A percentile compares a stretch with the other conserved stretches of the same genome.
Evolutionary conservation across 1,140 invertebrate species (phyloP).

Genomic region (Catajapyx aquilonaris): DNA sequence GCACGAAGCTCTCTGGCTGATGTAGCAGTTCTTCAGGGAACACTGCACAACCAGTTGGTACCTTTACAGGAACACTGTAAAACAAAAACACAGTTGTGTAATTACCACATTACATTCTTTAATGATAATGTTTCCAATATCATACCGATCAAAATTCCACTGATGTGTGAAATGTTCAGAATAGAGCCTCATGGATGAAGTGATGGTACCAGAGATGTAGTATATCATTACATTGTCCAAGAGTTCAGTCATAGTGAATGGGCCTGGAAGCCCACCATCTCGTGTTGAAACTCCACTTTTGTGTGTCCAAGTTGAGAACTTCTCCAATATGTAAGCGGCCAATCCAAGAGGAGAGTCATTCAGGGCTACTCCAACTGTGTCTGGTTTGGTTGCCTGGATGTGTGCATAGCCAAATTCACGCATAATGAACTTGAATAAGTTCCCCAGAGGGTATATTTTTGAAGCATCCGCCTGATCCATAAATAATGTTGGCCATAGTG

Average conservation of each 20-base stretch:
- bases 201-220: conserved; percentile 54
- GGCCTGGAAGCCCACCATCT: conserved; percentile 46
- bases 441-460: neutral
- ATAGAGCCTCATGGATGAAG: conserved; percentile 52
- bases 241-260: conserved; percentile 44
- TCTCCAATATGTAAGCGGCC: conserved; percentile 65
- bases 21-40: conserved; percentile 20
- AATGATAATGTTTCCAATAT: too few relatives aligned
- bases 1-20: conserved; percentile 15
- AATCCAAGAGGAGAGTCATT: conserved; percentile 35
- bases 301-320: conserved; percentile 60
- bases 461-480: conserved; percentile 26
- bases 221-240: conserved; percentile 80
- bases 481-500: conserved; percentile 30
- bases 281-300: conserved; percentile 23
- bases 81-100: too few relatives aligned
- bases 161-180: conserved; percentile 25
- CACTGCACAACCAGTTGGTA: conserved; percentile 20
- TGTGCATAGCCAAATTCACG: conserved; percentile 20
- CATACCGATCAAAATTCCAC: neutral
- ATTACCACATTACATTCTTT: too few relatives aligned
- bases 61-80: conserved; percentile 17
- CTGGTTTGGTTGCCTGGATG: conserved; percentile 72
- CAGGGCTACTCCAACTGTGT: conserved; percentile 35
- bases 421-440: neutral